Base-by-base conservation (phyloP, 92 coral and sea anemone species). In the Parazoanthus swiftii region DNA sequence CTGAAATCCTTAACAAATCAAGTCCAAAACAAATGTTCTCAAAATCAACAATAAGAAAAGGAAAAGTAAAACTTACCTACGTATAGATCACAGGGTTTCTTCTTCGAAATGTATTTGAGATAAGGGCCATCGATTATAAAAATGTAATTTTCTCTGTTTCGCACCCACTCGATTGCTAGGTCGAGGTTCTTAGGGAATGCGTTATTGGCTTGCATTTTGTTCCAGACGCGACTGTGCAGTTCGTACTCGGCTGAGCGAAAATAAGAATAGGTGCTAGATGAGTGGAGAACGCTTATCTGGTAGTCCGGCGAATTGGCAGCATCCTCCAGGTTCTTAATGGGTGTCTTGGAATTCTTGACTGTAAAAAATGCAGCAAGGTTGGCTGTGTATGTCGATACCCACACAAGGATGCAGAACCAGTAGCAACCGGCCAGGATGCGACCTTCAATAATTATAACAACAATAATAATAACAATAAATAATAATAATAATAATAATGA, bases 341-440 rank as follows among this genome's bases (percentile, higher is more conserved):
- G 90, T 25, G 68, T 77, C 4, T 81, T 85, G 0, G 89, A 88
- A 26, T 85, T 81, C 54, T 90, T 91, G 10, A 88, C 92, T 3
- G 94, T 90, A 80, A 94, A 94, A 44, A 94, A 94, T 4, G 97
- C 97, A 4, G 95, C 95, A 7, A 93, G 88, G 46, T 93, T 93
- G 74, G 95, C 95, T 29, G 95, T 93, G 86, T 93, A 93, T 1
- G 95, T 93, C 39, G 95, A 91, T 5, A 93, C 95, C 95, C 97
- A 94, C 63, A 94, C 90, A 1, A 94, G 92, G 59, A 94, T 88
- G 88, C 97, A 94, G 75, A 93, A 93, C 95, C 95, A 93, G 86
- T 91, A 91, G 59, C 86, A 89, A 0, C 92, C 95, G 42, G 91
- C 86, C 14, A 91, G 86, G 21, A 93, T 74, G n/a, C 97, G 97